Percentiles rank a stretch among this genome's conserved stretches.
Evolutionary conservation across 2,888 invertebrate species (phyloP).

Genomic region (Perdita meconis): DNA sequence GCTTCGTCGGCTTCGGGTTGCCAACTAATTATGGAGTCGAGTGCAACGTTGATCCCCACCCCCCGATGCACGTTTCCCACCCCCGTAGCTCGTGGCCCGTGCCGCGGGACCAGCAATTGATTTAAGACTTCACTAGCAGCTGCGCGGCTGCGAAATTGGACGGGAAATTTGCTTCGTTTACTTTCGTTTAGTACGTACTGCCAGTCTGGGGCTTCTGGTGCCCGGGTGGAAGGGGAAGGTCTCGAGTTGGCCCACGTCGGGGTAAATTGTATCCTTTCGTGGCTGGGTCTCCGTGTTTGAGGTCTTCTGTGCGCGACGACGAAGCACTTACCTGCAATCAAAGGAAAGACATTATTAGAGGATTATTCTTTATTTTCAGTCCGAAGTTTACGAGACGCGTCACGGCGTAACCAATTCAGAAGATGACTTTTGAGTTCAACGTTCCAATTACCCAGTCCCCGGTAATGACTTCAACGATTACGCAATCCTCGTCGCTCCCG

Average conservation of each 20-base stretch:
- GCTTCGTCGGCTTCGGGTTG: conserved; percentile 73
- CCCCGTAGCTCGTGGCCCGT: conserved; percentile 20
- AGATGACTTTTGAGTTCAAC: conserved; percentile 51
- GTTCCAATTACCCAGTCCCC: conserved; percentile 59
- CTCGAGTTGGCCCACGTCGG: not conserved
- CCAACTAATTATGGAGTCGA: conserved; percentile 80
- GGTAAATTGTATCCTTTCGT: not conserved
- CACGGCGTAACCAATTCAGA: not conserved
- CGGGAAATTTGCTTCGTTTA: conserved; percentile 72
- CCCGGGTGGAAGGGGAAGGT: not conserved
- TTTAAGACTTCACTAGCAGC: conserved; percentile 80
- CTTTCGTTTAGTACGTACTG: conserved; percentile 51
- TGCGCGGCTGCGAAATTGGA: conserved; percentile 77
- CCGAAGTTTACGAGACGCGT: no score
- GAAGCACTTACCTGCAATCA: conserved; percentile 71
- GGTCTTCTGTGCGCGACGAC: not conserved
- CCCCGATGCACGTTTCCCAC: conserved; percentile 26
- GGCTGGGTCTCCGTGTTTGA: not conserved
- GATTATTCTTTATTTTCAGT: no score
- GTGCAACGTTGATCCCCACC: conserved; percentile 74
- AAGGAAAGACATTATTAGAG: conserved; percentile 9
- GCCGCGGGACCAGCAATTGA: conserved; percentile 74
- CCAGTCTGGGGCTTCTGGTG: not conserved
- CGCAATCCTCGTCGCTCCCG: conserved; percentile 53
- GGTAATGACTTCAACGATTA: conserved; percentile 66